phyloP scores from a whole-genome alignment of 2,797 vertebrate genomes.

The Ataeniobius toweri region DNA sequence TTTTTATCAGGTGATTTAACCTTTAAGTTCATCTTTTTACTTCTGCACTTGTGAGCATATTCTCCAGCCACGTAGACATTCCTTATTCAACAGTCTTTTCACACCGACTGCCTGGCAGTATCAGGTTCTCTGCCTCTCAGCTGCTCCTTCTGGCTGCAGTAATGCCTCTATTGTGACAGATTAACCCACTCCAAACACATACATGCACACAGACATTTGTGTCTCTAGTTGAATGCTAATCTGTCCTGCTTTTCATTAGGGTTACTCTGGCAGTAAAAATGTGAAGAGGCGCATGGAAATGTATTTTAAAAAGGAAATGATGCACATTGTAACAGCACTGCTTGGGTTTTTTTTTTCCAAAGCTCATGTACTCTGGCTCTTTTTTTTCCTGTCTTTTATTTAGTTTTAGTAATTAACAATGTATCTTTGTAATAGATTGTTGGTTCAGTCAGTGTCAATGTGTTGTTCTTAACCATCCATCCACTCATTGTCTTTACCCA shows the following conservation, averaged over 20 bases:
- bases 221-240: conserved; percentile 39
- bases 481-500: not conserved
- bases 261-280: conserved; percentile 17
- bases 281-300: conserved; percentile 28
- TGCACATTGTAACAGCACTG: not conserved
- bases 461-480: not conserved
- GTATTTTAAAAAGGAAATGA: conserved; percentile 7
- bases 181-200: conserved; percentile 49
- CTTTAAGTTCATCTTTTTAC: conserved; percentile 73
- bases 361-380: not conserved
- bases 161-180: conserved; percentile 40
- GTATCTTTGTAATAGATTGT: not conserved
- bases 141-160: conserved; percentile 55
- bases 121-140: conserved; percentile 68
- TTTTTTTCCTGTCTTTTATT: not conserved
- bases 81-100: conserved; percentile 71
- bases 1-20: conserved; percentile 75
- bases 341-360: not conserved
- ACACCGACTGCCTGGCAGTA: conserved; percentile 43
- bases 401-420: not conserved
- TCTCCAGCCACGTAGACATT: conserved; percentile 53
- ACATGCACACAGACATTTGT: conserved; percentile 29
- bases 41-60: conserved; percentile 73
- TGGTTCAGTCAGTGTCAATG: not conserved
- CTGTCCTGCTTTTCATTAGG: conserved; percentile 29